Conservation (phyloP, 2,888 invertebrate genomes). For the Agonopterix arenella region DNA sequence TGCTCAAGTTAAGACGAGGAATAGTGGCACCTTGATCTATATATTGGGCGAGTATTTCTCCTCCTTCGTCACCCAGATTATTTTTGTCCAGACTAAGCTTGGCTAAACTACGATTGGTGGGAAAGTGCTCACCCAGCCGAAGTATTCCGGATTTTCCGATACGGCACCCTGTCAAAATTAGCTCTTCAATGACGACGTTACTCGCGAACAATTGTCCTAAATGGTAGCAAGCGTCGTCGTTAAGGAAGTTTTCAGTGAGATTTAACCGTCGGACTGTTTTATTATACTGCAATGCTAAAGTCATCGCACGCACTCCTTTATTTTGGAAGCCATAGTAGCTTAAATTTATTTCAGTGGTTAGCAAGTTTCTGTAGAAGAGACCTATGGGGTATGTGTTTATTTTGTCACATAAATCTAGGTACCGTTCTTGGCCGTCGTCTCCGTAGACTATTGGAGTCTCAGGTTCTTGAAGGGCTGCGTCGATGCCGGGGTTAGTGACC, state of each 20-base stretch:
- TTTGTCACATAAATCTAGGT: conserved; percentile 31
- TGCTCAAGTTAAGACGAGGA: background rate
- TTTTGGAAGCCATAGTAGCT: conserved; percentile 34
- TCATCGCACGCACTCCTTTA: conserved; percentile 32
- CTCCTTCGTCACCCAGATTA: conserved; percentile 32
- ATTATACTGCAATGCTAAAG: conserved; percentile 31
- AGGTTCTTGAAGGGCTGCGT: conserved; percentile 23
- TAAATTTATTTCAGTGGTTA: conserved; percentile 27
- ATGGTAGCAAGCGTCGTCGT: conserved; percentile 38
- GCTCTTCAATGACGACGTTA: conserved; percentile 29
- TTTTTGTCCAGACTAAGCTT: conserved; percentile 29
- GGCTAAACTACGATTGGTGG: conserved; percentile 21
- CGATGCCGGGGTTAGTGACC: conserved; percentile 36
- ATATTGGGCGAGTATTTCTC: conserved; percentile 22
- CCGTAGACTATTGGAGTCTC: conserved; percentile 20
- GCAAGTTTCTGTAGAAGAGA: conserved; percentile 28
- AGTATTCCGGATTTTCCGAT: conserved; percentile 31
- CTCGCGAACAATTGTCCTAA: conserved; percentile 30
- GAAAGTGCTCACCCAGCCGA: conserved; percentile 21
- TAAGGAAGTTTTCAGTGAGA: conserved; percentile 35
- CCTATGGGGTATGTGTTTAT: conserved; percentile 29
- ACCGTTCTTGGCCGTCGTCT: conserved; percentile 34
- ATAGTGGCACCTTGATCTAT: conserved; percentile 17
- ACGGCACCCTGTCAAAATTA: conserved; percentile 34
- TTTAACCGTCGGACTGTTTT: conserved; percentile 25